Evolutionary conservation across 2,113 vertebrate genomes (phyloP).

Genomic region (Pteropus alecto): DNA sequence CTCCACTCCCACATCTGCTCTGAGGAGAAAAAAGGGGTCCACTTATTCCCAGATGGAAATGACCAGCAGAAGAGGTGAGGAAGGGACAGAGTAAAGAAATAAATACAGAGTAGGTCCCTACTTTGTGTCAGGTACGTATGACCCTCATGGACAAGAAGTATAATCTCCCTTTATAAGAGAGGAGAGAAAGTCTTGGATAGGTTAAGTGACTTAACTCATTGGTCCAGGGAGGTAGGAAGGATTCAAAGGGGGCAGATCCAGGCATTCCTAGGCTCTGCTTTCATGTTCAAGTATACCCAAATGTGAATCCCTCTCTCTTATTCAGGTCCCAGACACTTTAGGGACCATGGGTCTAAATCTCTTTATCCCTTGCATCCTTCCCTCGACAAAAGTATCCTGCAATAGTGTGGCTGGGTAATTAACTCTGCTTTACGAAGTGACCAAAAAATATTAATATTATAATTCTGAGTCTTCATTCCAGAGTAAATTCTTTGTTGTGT

Average conservation of each 20-base stretch:
- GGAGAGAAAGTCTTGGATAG: neutral
- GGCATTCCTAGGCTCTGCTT: neutral
- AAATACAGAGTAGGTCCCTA: neutral
- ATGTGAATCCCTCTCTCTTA: neutral
- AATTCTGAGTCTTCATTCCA: slow-evolving; percentile 19
- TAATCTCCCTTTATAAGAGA: neutral
- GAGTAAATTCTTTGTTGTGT: neutral
- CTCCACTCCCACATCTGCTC: neutral
- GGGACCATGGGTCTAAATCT: neutral
- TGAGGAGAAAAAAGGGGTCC: neutral
- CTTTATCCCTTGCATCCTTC: neutral
- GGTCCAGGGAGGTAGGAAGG: neutral
- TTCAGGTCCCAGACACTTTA: neutral
- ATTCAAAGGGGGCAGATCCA: neutral
- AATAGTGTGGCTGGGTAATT: neutral
- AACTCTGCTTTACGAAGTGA: neutral
- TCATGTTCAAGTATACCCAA: neutral
- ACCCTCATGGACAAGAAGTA: neutral
- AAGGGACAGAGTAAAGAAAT: neutral
- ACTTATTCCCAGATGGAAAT: neutral
- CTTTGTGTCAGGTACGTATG: neutral
- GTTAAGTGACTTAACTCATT: neutral
- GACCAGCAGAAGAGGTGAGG: neutral
- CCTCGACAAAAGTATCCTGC: neutral
- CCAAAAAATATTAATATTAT: neutral